Conservation (phyloP, 2,797 vertebrate genomes). For the Lophius americanus region DNA sequence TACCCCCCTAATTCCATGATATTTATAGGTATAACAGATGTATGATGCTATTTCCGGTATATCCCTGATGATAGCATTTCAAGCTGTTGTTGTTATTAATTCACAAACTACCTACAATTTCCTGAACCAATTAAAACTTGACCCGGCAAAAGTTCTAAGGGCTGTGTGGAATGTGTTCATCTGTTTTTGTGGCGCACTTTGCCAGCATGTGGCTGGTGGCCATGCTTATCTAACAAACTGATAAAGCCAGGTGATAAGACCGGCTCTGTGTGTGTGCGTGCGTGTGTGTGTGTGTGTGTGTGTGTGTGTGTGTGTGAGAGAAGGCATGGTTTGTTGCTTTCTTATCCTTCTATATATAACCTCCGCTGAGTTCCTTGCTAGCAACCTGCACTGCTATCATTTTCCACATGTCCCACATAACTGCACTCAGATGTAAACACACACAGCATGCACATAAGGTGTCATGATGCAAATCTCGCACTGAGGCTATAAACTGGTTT, state of each 20-base stretch:
- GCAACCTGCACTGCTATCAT: slow-evolving; percentile 58
- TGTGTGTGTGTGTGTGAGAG: slow-evolving; percentile 31
- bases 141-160: slow-evolving; percentile 36
- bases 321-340: slow-evolving; percentile 60
- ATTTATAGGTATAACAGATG: not conserved
- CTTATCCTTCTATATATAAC: slow-evolving; percentile 76
- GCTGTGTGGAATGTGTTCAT: slow-evolving; percentile 40
- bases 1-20: not conserved
- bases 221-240: slow-evolving; percentile 54
- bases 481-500: slow-evolving; percentile 64
- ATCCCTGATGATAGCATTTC: not conserved
- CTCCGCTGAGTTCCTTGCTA: slow-evolving; percentile 44
- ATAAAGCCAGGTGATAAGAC: slow-evolving; percentile 63
- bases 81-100: too few species aligned
- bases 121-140: not conserved
- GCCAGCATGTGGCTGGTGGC: slow-evolving; percentile 33
- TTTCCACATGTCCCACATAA: slow-evolving; percentile 77
- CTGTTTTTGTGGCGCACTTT: slow-evolving; percentile 32
- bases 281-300: slow-evolving; percentile 35
- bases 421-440: slow-evolving; percentile 44
- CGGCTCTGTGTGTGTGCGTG: slow-evolving; percentile 21
- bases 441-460: slow-evolving; percentile 4
- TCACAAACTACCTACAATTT: too few species aligned
- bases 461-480: slow-evolving; percentile 31
- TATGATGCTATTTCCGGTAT: not conserved